phyloP scores from a whole-genome alignment of 2,888 invertebrate genomes.

The Aromia moschata region DNA sequence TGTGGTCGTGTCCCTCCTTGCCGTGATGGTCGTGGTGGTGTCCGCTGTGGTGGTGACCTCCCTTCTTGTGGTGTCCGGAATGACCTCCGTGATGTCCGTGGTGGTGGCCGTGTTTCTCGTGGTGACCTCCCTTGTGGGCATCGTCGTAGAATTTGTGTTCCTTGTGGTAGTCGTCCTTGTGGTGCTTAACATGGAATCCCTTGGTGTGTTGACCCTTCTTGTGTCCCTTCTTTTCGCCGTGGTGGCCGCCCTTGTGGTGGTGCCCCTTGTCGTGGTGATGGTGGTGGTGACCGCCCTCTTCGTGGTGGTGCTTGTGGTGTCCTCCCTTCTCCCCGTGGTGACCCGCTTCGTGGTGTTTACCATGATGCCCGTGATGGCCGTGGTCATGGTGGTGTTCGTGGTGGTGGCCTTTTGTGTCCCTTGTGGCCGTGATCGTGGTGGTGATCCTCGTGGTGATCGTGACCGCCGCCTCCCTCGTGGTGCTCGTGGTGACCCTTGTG shows the following conservation, averaged over 20 bases:
- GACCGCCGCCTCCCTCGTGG: conserved; percentile 75
- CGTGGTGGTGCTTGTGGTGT: conserved; percentile 83
- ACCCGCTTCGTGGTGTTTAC: conserved; percentile 80
- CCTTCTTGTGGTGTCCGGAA: conserved; percentile 83
- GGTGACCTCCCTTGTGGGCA: conserved; percentile 84
- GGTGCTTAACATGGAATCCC: conserved; percentile 85
- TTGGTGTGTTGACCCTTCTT: conserved; percentile 86
- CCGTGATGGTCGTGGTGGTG: conserved; percentile 83
- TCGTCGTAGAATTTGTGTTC: conserved; percentile 91
- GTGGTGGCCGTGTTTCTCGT: conserved; percentile 82
- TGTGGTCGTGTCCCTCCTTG: conserved; percentile 84
- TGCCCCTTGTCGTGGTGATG: conserved; percentile 82
- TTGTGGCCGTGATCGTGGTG: conserved; percentile 78
- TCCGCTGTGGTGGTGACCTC: conserved; percentile 80
- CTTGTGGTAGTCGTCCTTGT: conserved; percentile 88
- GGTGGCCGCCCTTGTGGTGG: conserved; percentile 81
- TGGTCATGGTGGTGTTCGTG: conserved; percentile 80
- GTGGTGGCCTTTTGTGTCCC: conserved; percentile 81
- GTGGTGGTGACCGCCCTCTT: conserved; percentile 78
- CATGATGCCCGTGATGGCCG: conserved; percentile 80
- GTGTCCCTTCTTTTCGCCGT: conserved; percentile 83
- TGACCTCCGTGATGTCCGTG: conserved; percentile 82
- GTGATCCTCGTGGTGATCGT: conserved; percentile 74
- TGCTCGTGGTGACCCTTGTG: conserved; percentile 64
- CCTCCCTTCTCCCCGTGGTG: conserved; percentile 82